These are phyloP conservation scores for Piaya cayana DNA, from an alignment of 2,113 vertebrate genomes.

Conservation along the genomic window DNA sequence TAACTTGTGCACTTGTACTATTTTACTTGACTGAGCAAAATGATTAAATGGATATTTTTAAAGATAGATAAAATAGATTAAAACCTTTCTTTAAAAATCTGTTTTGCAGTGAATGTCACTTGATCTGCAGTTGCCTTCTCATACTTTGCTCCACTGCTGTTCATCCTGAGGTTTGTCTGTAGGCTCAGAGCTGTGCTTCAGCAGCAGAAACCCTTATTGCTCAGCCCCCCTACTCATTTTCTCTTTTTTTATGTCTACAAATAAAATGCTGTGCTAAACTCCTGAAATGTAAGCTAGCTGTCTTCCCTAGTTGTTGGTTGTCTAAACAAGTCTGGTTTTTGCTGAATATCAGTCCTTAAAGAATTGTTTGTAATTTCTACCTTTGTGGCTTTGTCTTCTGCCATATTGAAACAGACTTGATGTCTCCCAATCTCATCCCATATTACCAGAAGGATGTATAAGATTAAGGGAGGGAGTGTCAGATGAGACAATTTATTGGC, in stretches of 20 bases:
- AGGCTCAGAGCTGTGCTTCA: not conserved
- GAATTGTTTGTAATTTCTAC: not conserved
- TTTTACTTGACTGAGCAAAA: slow-evolving; percentile 13
- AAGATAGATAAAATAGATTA: not conserved
- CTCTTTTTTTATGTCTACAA: not conserved
- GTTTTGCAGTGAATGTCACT: not conserved
- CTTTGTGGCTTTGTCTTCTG: not conserved
- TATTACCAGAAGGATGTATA: not conserved
- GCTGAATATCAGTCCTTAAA: not conserved
- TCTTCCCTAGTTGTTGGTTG: not conserved
- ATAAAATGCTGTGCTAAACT: not conserved
- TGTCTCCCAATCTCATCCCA: not conserved
- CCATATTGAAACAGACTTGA: not conserved
- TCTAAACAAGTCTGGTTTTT: not conserved
- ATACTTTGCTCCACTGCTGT: not conserved
- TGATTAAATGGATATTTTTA: not conserved
- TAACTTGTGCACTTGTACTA: not conserved
- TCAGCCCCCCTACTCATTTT: not conserved
- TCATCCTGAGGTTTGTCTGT: not conserved
- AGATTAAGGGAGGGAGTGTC: not conserved
- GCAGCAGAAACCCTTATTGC: not conserved
- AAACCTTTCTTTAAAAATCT: not conserved
- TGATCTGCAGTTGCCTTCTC: not conserved
- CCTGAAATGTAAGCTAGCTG: not conserved
- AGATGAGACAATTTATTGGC: not conserved